Evolutionary conservation across 2,888 invertebrate genomes (phyloP), one percentile per base, ranked within the genome.

Genomic region (Mycalesis mineus): DNA sequence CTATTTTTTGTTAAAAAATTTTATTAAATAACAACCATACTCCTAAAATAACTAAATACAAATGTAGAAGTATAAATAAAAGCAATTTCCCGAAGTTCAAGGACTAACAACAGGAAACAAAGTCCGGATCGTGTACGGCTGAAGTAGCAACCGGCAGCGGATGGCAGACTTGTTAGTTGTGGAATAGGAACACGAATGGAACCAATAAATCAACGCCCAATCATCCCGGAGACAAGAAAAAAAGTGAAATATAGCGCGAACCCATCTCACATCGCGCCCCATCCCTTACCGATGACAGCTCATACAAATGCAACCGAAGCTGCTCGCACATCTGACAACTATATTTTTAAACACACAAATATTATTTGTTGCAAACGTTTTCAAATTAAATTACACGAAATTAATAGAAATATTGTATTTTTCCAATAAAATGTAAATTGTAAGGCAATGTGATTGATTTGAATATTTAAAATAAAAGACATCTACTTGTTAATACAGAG

Each of bases 271-370:
- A 44, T 60, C 60, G 36, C 62, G 39, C 54, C 44, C 36, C 53
- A 47, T 57, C 47, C 47, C 49, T 49, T 44, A 42, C 42, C 15
- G 62, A 15, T 57, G 62, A 61, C 61, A 63, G 59, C 53, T 59
- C 52, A 49, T 59, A 53, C 51, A 28, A 57, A 55, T 48, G 54
- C 42, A 60, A 14, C 14, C 31, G 47, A 47, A 15, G 31, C 6
- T 33, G 33, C 8, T 33, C 47, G 47, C 47, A 47, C 47, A 47
- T 47, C 15, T 31, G 1, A 0, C 8, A 22, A n/a, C n/a, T n/a
- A n/a, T n/a, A n/a, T n/a, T n/a, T n/a, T n/a, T n/a, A n/a, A n/a
- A n/a, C n/a, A n/a, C n/a, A n/a, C n/a, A n/a, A n/a, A n/a, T n/a
- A n/a, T n/a, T n/a, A n/a, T n/a, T n/a, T n/a, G n/a, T n/a, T n/a